Evolutionary conservation across 2,888 invertebrate species (phyloP), one percentile per base, ranked within the genome.

Genomic region (Orchesellides sinensis): DNA sequence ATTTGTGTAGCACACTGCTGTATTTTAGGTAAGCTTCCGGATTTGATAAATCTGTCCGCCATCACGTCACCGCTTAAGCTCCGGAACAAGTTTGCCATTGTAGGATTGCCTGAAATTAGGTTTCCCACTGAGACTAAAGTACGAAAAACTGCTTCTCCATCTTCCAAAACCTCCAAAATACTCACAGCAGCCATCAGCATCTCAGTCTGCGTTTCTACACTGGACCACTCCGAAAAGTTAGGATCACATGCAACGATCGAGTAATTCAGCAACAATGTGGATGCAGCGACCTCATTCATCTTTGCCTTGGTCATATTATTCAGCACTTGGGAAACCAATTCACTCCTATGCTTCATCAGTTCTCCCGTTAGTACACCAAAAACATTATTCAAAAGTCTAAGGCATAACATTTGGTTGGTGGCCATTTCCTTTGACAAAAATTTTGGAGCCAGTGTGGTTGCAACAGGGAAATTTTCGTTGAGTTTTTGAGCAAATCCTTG

Each of bases 351-450:
- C 0, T 91, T 90, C 54, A 93, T 90, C 65, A 94, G 92, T 74
- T 92, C 90, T 87, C 95, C 95, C 19, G 92, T 91, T 3, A 83
- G 23, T 3, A 70, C 27, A n/a, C 84, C 86, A 90, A 96, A 95
- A 89, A 96, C 93, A 90, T 98, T 98, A 86, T 94, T 94, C 0
- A 98, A 89, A 59, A 94, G 93, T 12, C 97, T 93, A 89, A 96
- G 92, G 0, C 94, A 91, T 84, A 98, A 92, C 91, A 97, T 92
- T 88, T 94, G 94, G 89, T 96, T 96, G 0, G 95, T 93, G 88
- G 91, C 92, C 82, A 92, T 92, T 91, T 89, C 84, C 88, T 88
- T 83, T 88, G 90, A 74, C 88, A 89, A 35, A 84, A 84, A 85
- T 47, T 83, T 85, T 14, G 88, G 74, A 23, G 87, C 83, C 19